Percentiles rank a stretch among this genome's conserved stretches.
Evolutionary conservation across 1,140 invertebrate species (phyloP).

Genomic region (Odontomachus brunneus): DNA sequence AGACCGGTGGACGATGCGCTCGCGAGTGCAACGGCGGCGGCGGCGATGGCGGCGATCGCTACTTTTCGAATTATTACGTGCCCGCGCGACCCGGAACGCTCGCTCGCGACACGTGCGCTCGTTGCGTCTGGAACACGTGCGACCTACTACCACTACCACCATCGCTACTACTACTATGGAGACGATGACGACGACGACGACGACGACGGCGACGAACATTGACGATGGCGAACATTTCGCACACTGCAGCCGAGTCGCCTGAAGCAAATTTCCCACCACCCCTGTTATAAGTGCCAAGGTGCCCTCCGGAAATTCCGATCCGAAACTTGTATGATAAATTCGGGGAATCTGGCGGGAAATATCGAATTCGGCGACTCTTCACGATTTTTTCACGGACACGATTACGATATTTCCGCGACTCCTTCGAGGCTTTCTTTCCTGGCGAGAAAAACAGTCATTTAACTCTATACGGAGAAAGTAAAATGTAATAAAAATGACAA

Average conservation of each 20-base stretch:
- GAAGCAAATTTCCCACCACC: not conserved
- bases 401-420: too few relatives aligned
- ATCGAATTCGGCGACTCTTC: not conserved
- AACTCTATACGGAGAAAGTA: too few relatives aligned
- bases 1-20: conserved; percentile 10
- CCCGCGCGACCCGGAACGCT: conserved; percentile 12
- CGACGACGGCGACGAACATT: too few relatives aligned
- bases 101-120: conserved; percentile 41
- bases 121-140: conserved; percentile 43
- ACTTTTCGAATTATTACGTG: conserved; percentile 60
- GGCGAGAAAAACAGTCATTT: too few relatives aligned
- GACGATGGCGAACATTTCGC: conserved; percentile 22
- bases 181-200: too few relatives aligned
- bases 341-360: not conserved
- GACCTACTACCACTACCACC: conserved; percentile 26
- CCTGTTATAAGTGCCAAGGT: conserved; percentile 2
- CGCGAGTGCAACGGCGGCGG: conserved; percentile 10
- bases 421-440: too few relatives aligned
- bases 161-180: too few relatives aligned
- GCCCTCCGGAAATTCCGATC: not conserved
- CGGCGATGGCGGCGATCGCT: conserved; percentile 9
- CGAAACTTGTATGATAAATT: not conserved
- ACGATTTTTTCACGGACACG: too few relatives aligned
- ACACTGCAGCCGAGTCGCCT: not conserved
- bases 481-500: too few relatives aligned